These are phyloP conservation scores for Buteo buteo DNA, from an alignment of 2,113 vertebrate genomes.

Conservation along the genomic window DNA sequence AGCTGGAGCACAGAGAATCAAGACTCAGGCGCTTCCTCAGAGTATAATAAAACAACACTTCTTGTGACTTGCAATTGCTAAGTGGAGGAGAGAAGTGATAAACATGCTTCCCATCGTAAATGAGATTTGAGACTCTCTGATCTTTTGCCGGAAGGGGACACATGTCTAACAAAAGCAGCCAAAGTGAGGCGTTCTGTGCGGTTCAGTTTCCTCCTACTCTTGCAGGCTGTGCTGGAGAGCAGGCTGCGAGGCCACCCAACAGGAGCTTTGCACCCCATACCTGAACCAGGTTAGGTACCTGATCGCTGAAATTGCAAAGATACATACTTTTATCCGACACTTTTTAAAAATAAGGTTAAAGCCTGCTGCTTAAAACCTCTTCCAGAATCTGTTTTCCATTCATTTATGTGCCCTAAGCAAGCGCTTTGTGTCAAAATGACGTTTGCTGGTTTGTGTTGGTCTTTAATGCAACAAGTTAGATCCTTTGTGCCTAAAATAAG, in stretches of 20 bases:
- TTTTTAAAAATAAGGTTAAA: neutral
- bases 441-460: neutral
- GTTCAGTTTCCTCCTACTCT: neutral
- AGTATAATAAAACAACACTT: neutral
- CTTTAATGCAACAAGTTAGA: neutral
- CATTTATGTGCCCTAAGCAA: neutral
- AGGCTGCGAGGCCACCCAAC: neutral
- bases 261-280: neutral
- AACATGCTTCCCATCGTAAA: neutral
- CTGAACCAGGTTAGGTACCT: neutral
- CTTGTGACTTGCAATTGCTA: neutral
- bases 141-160: neutral
- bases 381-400: neutral
- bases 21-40: rapidly evolving
- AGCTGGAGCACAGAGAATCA: neutral
- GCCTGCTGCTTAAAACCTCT: neutral
- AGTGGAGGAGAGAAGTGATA: neutral
- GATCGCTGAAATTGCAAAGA: neutral
- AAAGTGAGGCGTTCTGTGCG: neutral
- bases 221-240: neutral
- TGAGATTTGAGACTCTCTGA: neutral
- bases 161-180: neutral
- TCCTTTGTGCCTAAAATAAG: no score
- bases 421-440: neutral
- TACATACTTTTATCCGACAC: rapidly evolving